Base-by-base conservation (phyloP, 2,797 vertebrate species). In the Paguma larvata region DNA sequence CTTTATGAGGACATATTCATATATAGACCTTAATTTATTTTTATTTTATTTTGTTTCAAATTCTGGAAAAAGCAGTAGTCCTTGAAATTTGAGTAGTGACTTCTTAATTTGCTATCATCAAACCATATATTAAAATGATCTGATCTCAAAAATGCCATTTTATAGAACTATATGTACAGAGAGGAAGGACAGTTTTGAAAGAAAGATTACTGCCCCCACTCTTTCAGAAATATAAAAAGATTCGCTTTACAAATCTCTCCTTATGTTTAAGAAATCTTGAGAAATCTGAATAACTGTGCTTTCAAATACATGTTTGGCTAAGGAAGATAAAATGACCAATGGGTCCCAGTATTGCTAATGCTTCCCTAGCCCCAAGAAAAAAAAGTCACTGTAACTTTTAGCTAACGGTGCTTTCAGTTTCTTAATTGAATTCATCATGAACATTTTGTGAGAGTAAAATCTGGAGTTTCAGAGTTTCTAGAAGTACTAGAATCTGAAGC, bases 1-100 rank as follows among this genome's bases (percentile, higher is more conserved):
- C 9, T 78, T 3, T 89, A 68, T 72, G 56, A 72, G 16, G 5
- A 94, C 5, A 59, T 46, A 63, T 32, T 75, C 6, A 77, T 32
- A 38, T 51, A n/a, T 41, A 73, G 44, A 30, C 4, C 7, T 30
- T 51, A 27, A 80, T 75, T 79, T 86, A 73, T 59, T n/a, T 91
- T 15, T 56, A 56, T 84, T 68, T 73, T 32, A 95, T 41, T 91
- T 27, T 56, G 68, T 75, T 68, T 68, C 27, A 91, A 91, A 96
- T 80, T 87, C 14, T 53, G 51, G 48, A 3, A 79, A 85, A 65
- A 51, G 3, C 41, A 68, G 53, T 13, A 1, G 41, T 46, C 14
- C 41, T 46, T 73, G 48, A 95, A 88, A 89, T 86, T 92, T 91
- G 8, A 92, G 4, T 59, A 48, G 4, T 75, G 30, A 34, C 6